phyloP scores from a whole-genome alignment of 2,888 invertebrate species.

The Epinotia bilunana region DNA sequence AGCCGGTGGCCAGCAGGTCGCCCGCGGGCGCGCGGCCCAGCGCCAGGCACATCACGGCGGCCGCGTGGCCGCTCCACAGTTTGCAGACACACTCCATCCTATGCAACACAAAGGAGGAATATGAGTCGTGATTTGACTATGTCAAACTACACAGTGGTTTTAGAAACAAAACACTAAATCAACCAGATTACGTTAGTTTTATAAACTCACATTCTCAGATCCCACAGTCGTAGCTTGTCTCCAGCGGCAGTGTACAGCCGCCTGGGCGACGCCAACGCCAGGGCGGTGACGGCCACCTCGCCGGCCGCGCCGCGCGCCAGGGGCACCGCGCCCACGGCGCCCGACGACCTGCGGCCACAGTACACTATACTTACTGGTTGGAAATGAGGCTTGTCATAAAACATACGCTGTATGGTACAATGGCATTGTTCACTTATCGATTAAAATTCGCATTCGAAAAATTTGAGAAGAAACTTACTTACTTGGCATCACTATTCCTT shows the following conservation, averaged over 20 bases:
- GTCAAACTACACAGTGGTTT: too few relatives aligned
- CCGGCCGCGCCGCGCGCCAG: slow-evolving; percentile 84
- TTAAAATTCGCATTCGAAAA: too few relatives aligned
- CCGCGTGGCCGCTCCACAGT: slow-evolving; percentile 91
- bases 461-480: too few relatives aligned
- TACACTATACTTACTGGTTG: too few relatives aligned
- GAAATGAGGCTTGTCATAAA: too few relatives aligned
- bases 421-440: too few relatives aligned
- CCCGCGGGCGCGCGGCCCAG: slow-evolving; percentile 78
- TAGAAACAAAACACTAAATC: too few relatives aligned
- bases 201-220: slow-evolving; percentile 86
- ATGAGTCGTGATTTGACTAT: neutral
- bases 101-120: slow-evolving; percentile 8
- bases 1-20: slow-evolving; percentile 90
- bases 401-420: too few relatives aligned
- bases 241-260: slow-evolving; percentile 91
- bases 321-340: slow-evolving; percentile 86
- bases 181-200: too few relatives aligned
- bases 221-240: slow-evolving; percentile 93
- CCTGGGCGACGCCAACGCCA: slow-evolving; percentile 85
- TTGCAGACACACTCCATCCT: slow-evolving; percentile 89
- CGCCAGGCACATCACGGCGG: slow-evolving; percentile 93
- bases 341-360: slow-evolving; percentile 83
- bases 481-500: too few relatives aligned
- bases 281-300: slow-evolving; percentile 60